Evolutionary conservation across 1,140 invertebrate species (phyloP).

Genomic region (Papilio machaon): DNA sequence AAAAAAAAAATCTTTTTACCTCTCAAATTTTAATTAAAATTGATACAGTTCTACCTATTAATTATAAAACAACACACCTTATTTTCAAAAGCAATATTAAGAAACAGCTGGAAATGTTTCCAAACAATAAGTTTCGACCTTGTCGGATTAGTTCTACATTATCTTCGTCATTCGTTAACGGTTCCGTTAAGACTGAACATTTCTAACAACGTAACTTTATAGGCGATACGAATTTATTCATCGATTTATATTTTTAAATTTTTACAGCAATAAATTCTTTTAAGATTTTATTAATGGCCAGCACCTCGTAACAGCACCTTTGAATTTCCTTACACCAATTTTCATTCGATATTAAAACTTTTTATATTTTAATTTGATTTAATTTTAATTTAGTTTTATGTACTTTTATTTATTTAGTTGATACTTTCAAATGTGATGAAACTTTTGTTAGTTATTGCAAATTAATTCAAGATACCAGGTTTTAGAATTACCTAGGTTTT

Average conservation of each 20-base stretch:
- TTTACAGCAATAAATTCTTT: neutral
- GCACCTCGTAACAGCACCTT: too few species aligned
- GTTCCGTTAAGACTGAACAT: neutral
- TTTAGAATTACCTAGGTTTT: neutral
- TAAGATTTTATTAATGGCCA: neutral
- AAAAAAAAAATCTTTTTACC: too few species aligned
- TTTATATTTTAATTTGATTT: too few species aligned
- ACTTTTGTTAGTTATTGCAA: neutral
- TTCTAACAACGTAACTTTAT: constrained; percentile 1
- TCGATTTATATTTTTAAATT: neutral
- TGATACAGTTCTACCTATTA: neutral
- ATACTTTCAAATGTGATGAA: neutral
- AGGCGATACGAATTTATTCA: constrained; percentile 12
- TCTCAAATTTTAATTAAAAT: neutral
- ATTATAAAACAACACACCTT: neutral
- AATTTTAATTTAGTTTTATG: too few species aligned
- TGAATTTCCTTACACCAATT: too few species aligned
- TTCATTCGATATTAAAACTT: too few species aligned
- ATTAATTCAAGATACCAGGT: neutral
- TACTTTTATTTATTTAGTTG: neutral
- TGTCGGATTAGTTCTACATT: constrained; percentile 28
- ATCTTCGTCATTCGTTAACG: neutral
- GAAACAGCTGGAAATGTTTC: constrained; percentile 4
- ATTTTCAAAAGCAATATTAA: neutral
- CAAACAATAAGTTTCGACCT: constrained; percentile 12